Conservation (phyloP, 2,113 vertebrate genomes). For the Notiomystis cincta region DNA sequence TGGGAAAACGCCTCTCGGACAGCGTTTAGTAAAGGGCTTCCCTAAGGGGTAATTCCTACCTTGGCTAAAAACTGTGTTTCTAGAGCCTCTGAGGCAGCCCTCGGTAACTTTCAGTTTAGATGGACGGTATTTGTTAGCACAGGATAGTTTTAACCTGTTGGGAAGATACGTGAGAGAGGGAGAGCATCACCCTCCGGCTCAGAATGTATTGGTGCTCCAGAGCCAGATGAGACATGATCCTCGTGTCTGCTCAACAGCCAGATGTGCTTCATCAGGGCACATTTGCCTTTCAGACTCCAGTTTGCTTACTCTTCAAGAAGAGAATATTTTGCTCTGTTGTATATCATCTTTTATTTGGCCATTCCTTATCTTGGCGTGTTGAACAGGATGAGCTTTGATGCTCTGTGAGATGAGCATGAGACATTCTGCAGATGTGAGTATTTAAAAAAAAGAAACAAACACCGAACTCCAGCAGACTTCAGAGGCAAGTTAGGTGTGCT, state of each 20-base stretch:
- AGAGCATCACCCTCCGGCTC: not conserved
- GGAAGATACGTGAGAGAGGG: not conserved
- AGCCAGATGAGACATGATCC: not conserved
- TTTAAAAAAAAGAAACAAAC: not conserved
- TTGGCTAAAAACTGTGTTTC: not conserved
- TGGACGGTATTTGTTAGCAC: not conserved
- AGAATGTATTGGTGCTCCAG: not conserved
- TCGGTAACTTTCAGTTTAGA: fast-evolving
- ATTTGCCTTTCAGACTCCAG: not conserved
- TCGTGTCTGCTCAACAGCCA: not conserved
- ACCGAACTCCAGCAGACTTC: not conserved
- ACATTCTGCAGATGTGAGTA: conserved; percentile 21
- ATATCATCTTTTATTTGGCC: conserved; percentile 20
- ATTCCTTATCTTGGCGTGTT: not conserved
- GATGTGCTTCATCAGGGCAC: not conserved
- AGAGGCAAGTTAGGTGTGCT: not conserved
- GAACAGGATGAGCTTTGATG: conserved; percentile 22
- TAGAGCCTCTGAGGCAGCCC: not conserved
- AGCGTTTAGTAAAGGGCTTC: fast-evolving
- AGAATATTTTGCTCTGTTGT: not conserved
- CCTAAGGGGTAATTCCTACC: fast-evolving
- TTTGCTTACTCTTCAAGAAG: not conserved
- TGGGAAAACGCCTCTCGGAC: not conserved
- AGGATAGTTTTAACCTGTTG: not conserved
- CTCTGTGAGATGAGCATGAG: not conserved